Percentiles rank a stretch among this genome's conserved stretches.
phyloP scores from a whole-genome alignment of 2,113 vertebrate genomes.

The Triplophysa rosa region DNA sequence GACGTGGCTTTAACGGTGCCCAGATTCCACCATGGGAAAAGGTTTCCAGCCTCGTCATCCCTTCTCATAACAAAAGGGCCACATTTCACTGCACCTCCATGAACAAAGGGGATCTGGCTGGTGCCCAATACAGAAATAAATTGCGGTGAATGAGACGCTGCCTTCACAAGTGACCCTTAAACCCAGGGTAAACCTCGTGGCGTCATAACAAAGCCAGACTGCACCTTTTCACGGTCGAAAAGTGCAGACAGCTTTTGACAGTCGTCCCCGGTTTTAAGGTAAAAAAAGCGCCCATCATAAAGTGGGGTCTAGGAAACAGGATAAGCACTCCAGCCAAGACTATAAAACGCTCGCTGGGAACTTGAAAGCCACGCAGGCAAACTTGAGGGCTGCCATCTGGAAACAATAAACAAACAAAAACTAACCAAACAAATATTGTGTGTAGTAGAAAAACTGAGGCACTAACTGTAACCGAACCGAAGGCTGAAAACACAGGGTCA shows the following conservation, averaged over 20 bases:
- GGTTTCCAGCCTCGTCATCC: slow-evolving; percentile 55
- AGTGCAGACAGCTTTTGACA: slow-evolving; percentile 69
- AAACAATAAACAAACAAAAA: slow-evolving; percentile 85
- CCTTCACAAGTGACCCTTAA: slow-evolving; percentile 50
- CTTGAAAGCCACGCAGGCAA: slow-evolving; percentile 81
- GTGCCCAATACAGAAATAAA: slow-evolving; percentile 37
- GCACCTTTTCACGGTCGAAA: slow-evolving; percentile 38
- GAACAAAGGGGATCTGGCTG: slow-evolving; percentile 46
- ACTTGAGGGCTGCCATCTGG: slow-evolving; percentile 82
- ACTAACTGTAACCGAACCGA: slow-evolving; percentile 35
- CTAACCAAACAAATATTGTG: slow-evolving; percentile 76
- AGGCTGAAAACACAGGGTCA: slow-evolving; percentile 59
- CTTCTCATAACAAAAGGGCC: slow-evolving; percentile 52
- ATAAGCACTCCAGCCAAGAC: slow-evolving; percentile 79
- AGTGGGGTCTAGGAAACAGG: slow-evolving; percentile 77
- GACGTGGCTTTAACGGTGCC: slow-evolving; percentile 74
- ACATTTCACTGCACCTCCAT: slow-evolving; percentile 50
- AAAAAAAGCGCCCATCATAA: slow-evolving; percentile 74
- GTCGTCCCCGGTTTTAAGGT: slow-evolving; percentile 74
- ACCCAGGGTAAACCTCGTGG: slow-evolving; percentile 49
- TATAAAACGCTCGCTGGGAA: slow-evolving; percentile 81
- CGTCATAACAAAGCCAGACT: slow-evolving; percentile 51
- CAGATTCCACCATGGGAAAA: slow-evolving; percentile 61
- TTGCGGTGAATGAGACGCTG: slow-evolving; percentile 34
- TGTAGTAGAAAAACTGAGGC: slow-evolving; percentile 16